Conservation (phyloP, 2,888 invertebrate genomes). For the Phyllotreta cruciferae region DNA sequence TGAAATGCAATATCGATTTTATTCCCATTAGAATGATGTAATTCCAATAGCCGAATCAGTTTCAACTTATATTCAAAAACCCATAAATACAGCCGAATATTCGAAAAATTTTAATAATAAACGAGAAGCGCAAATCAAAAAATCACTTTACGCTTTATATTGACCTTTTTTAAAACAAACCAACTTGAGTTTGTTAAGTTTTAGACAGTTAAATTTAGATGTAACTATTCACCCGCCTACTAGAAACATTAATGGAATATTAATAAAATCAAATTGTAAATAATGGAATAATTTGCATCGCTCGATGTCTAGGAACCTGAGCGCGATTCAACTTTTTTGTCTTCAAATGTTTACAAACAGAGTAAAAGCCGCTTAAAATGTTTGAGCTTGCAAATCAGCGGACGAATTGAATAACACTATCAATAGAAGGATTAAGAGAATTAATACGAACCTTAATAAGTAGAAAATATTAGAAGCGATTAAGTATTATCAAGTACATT, state of each 20-base stretch:
- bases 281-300: conserved; percentile 1
- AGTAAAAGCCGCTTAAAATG: conserved; percentile 42
- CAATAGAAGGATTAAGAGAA: conserved; percentile 9
- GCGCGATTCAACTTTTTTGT: conserved; percentile 28
- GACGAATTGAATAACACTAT: conserved; percentile 11
- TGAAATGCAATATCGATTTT: conserved; percentile 37
- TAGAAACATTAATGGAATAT: conserved; percentile 41
- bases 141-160: background rate
- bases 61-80: conserved; percentile 18
- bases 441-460: conserved; percentile 41
- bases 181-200: conserved; percentile 44
- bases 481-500: conserved; percentile 32
- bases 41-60: conserved; percentile 31
- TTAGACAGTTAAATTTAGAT: conserved; percentile 46
- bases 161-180: conserved; percentile 44
- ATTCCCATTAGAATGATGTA: conserved; percentile 35
- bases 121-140: conserved; percentile 24
- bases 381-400: conserved; percentile 20
- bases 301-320: background rate
- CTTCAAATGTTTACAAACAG: conserved; percentile 45
- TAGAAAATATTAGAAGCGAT: conserved; percentile 27
- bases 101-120: conserved; percentile 33
- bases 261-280: conserved; percentile 2
- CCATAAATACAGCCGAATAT: conserved; percentile 16
- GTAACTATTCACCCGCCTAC: conserved; percentile 55